phyloP scores from a whole-genome alignment of 2,113 vertebrate species.

The Gambusia affinis region DNA sequence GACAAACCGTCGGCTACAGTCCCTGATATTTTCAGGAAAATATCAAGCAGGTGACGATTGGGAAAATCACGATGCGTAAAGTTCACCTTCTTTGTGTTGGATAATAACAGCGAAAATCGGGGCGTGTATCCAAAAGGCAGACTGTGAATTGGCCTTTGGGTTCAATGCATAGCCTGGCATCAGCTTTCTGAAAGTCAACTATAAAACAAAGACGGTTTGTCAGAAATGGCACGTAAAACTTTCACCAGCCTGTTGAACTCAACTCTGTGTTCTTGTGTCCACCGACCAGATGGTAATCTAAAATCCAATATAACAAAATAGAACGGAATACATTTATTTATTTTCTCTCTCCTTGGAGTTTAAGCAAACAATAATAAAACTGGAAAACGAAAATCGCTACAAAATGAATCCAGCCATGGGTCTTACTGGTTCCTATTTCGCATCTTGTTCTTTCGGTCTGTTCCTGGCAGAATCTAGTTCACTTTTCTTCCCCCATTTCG shows the following conservation, averaged over 20 bases:
- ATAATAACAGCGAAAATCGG: background rate
- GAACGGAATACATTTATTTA: conserved; percentile 10
- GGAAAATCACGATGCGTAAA: conserved; percentile 11
- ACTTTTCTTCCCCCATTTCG: conserved; percentile 57
- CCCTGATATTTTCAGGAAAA: conserved; percentile 41
- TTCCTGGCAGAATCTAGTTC: conserved; percentile 34
- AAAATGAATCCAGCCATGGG: conserved; percentile 3
- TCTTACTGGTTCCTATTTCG: conserved; percentile 24
- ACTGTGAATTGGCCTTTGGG: conserved; percentile 32
- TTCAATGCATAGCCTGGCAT: conserved; percentile 26
- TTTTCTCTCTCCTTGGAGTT: background rate
- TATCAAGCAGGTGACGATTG: conserved; percentile 10
- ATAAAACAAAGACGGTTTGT: background rate
- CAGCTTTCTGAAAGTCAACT: conserved; percentile 6
- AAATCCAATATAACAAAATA: background rate
- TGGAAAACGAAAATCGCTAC: background rate
- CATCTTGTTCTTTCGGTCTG: conserved; percentile 28
- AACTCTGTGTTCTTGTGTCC: background rate
- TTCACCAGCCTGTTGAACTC: conserved; percentile 33
- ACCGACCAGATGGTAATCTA: background rate
- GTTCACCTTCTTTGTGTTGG: conserved; percentile 16
- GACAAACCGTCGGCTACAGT: conserved; percentile 58
- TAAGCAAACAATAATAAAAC: background rate
- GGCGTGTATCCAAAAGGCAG: conserved; percentile 25
- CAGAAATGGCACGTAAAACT: conserved; percentile 35